These are phyloP conservation scores for Dendrocopos noguchii DNA, from an alignment of 2,113 vertebrate genomes.

Conservation along the genomic window DNA sequence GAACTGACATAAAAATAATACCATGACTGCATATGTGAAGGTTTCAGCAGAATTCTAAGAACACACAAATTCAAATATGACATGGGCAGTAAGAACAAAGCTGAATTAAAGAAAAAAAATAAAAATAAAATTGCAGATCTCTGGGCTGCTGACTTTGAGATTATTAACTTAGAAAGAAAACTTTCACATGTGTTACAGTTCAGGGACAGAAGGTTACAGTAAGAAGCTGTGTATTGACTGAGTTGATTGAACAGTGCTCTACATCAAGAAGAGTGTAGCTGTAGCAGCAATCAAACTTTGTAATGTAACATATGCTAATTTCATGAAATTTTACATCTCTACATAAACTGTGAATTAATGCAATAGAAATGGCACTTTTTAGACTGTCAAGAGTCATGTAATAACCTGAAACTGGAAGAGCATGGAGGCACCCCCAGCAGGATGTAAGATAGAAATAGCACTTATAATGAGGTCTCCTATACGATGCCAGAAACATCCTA, in stretches of 20 bases:
- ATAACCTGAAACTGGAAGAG: not conserved
- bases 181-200: constrained; percentile 32
- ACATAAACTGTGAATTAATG: not conserved
- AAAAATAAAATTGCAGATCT: not conserved
- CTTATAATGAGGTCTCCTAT: not conserved
- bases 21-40: not conserved
- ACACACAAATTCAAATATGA: not conserved
- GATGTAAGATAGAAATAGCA: not conserved
- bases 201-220: constrained; percentile 37
- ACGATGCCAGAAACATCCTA: not conserved
- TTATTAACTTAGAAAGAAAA: constrained; percentile 4
- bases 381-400: not conserved
- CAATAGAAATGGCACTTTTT: not conserved
- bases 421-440: not conserved
- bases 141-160: constrained; percentile 4
- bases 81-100: not conserved
- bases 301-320: constrained; percentile 39
- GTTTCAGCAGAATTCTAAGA: constrained; percentile 10
- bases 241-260: constrained; percentile 24
- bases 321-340: constrained; percentile 14
- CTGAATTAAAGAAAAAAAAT: constrained; percentile 16
- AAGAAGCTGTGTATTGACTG: constrained; percentile 41
- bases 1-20: constrained; percentile 28
- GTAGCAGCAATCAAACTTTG: not conserved
- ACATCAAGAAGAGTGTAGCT: constrained; percentile 36